Base-by-base conservation (phyloP, 2,113 vertebrate species). In the Corvus hawaiiensis region DNA sequence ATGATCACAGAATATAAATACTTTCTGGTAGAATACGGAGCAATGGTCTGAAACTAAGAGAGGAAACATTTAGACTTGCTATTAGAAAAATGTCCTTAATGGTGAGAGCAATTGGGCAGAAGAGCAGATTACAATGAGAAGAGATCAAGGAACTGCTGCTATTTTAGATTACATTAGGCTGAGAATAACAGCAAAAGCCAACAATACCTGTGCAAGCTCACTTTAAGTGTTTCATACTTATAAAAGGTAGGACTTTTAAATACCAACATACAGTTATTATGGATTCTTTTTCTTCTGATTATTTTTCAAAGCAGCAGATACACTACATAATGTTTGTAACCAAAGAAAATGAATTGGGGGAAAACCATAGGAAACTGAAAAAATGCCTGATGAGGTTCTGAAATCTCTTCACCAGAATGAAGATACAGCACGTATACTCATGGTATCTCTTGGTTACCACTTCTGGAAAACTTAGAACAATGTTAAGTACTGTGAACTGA, bases 21-120 rank as follows among this genome's bases (percentile, higher is more conserved):
- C 93, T 96, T 96, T 95, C 95, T 96, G 96, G 91, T 85, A 95
- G 95, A 96, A 96, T 93, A 96, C 96, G 96, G 95, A 95, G 96
- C 93, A 97, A 96, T 96, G 95, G 95, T 71, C 95, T 96, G 95
- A 96, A 97, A 97, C 96, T 96, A 96, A 96, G 78, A 95, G 94
- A 89, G 62, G 30, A 96, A 96, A 95, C 95, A 96, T 96, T 94
- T 93, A 93, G 84, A 73, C 63, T 95, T 93, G 95, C 94, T 95
- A 94, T 97, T 97, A 97, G 78, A 96, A 96, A 96, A 97, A 94
- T 87, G 59, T 73, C 87, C 75, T 94, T 94, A 96, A 96, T 95
- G 94, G 63, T 62, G 84, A 93, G 71, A 94, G 91, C 93, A 96
- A 90, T 86, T 96, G 95, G 91, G 94, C 90, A 93, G 93, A 96